Conservation (phyloP, 2,113 vertebrate genomes). For the Propithecus coquereli region DNA sequence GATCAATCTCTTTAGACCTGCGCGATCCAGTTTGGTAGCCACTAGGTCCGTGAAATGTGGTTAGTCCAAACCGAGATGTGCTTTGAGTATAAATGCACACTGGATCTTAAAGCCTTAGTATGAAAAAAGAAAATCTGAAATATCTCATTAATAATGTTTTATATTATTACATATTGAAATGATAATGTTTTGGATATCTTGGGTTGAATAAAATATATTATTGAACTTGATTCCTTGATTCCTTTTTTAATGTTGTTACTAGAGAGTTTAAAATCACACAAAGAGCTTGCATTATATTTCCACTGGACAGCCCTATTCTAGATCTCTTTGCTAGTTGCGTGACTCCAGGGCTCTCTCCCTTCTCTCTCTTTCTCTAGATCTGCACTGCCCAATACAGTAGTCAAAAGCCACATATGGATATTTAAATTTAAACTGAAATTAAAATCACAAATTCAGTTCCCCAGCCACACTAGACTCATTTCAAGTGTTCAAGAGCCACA, state of each 20-base stretch:
- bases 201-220: not conserved
- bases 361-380: not conserved
- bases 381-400: not conserved
- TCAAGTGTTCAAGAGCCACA: not conserved
- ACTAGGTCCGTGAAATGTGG: not conserved
- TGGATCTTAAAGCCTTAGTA: not conserved
- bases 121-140: not conserved
- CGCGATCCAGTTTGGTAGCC: not conserved
- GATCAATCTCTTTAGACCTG: not conserved
- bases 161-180: not conserved
- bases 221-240: not conserved
- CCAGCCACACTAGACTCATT: not conserved
- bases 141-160: not conserved
- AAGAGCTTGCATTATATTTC: rapidly evolving
- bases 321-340: not conserved
- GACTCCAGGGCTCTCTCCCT: not conserved
- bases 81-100: not conserved
- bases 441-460: not conserved
- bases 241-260: not conserved
- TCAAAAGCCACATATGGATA: not conserved
- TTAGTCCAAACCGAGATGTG: not conserved
- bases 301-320: not conserved
- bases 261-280: not conserved
- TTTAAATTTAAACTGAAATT: not conserved
- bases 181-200: not conserved